Base-by-base conservation (phyloP, 2,888 invertebrate genomes). In the Acholoe squamosa region DNA sequence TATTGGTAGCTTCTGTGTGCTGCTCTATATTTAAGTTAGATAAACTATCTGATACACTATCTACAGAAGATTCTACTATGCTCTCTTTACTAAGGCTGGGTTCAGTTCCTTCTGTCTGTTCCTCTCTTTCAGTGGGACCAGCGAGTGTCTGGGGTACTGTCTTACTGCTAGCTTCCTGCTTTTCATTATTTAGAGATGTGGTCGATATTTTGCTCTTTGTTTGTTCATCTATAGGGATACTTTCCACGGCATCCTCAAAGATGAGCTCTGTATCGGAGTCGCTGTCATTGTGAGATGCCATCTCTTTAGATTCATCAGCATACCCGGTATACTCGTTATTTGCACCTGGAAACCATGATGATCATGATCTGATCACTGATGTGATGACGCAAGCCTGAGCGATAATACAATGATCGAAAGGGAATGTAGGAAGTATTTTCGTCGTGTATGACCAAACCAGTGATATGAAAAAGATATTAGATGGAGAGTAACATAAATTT, bases 161-260 rank as follows among this genome's bases (percentile, higher is more conserved):
- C 31, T 7, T 3, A 7, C 3, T 10, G 25, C 16, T 25, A 3
- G 43, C 10, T 43, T 76, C 76, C 25, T 76, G 76, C 3, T 89
- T 22, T 43, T 88, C 28, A 25, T 0, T 61, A 61, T n/a, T 12
- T 3, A 33, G 5, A 28, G 31, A 7, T 0, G 10, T 56, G 14
- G 54, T 19, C 12, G 51, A n/a, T 16, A 52, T 43, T 12, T 52
- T 56, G 28, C 54, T 52, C 14, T 52, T 54, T n/a, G 19, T 22
- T 19, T 54, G 10, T 19, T 28, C 34, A 5, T 10, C 5, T 61
- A 43, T 43, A 12, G 89, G 14, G n/a, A 51, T 76, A 22, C 76
- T 84, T 16, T 90, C 90, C 19, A 90, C 76, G 22, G 90, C 90
- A 34, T 90, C 90, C 56, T 90, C 54, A 43, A 89, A 89, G n/a